phyloP scores from a whole-genome alignment of 2,888 invertebrate species.

The Bruchidius siliquastri region DNA sequence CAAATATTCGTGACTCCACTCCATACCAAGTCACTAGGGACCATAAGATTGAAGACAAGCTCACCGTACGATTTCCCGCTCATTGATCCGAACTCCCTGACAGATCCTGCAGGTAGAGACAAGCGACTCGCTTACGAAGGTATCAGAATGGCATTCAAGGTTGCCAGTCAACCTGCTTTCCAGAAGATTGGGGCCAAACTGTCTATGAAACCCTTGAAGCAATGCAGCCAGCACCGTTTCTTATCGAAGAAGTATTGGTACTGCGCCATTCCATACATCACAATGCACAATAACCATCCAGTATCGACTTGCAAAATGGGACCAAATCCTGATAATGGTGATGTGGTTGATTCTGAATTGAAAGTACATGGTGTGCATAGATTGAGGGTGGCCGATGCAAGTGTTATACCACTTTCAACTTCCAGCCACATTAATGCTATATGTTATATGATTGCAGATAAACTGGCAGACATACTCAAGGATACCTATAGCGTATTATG shows the following conservation, averaged over 20 bases:
- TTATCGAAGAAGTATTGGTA: constrained; percentile 64
- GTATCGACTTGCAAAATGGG: constrained; percentile 19
- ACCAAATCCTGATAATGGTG: constrained; percentile 11
- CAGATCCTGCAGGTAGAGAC: constrained; percentile 45
- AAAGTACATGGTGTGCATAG: constrained; percentile 13
- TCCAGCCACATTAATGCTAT: constrained; percentile 18
- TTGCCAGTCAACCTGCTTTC: constrained; percentile 52
- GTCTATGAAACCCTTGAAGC: constrained; percentile 22
- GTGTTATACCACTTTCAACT: constrained; percentile 18
- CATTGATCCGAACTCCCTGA: constrained; percentile 66
- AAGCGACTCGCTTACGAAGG: constrained; percentile 54
- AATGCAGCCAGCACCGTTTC: constrained; percentile 48
- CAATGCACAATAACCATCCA: constrained; percentile 15
- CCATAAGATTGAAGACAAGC: constrained; percentile 46
- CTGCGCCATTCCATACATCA: constrained; percentile 50
- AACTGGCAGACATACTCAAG: constrained; percentile 15
- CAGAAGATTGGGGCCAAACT: constrained; percentile 50
- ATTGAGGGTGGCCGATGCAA: constrained; percentile 15
- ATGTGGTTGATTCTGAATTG: constrained; percentile 13
- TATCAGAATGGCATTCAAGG: constrained; percentile 40
- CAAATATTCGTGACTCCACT: constrained; percentile 28
- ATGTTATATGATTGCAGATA: constrained; percentile 20
- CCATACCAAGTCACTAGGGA: constrained; percentile 51
- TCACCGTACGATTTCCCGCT: constrained; percentile 45
- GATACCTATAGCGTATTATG: constrained; percentile 1